These are phyloP conservation scores for Caenorhabditis doughertyi DNA, from an alignment of 2,888 invertebrate species.

Conservation along the genomic window DNA sequence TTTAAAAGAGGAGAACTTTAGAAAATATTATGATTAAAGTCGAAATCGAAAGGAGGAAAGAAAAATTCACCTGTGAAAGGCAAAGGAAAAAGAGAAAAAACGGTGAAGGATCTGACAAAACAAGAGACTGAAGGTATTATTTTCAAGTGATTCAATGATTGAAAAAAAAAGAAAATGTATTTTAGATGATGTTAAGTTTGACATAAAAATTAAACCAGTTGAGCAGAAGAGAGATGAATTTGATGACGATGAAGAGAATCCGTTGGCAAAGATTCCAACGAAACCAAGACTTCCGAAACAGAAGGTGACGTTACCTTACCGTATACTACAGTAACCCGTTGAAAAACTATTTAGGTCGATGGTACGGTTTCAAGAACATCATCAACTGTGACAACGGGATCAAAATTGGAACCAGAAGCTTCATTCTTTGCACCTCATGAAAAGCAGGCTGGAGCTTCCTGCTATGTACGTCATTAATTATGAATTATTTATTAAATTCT, in stretches of 20 bases:
- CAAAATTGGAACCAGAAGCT: conserved; percentile 10
- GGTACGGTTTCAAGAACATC: conserved; percentile 6
- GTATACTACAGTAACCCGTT: no score
- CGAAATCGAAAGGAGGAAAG: neutral
- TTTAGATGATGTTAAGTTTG: conserved; percentile 19
- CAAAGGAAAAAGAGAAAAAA: neutral
- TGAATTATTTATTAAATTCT: neutral
- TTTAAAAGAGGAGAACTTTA: neutral
- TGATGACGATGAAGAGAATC: conserved; percentile 39
- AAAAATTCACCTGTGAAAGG: neutral
- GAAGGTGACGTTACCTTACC: no score
- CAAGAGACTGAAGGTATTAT: neutral
- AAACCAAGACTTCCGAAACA: conserved; percentile 20
- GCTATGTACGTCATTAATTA: conserved; percentile 6
- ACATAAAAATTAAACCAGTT: conserved; percentile 7
- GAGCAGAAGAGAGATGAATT: conserved; percentile 28
- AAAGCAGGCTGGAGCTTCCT: conserved; percentile 9
- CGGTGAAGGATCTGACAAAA: neutral
- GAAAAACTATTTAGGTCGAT: no score
- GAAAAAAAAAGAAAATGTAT: neutral
- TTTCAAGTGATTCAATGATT: neutral
- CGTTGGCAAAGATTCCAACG: conserved; percentile 35
- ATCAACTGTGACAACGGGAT: neutral
- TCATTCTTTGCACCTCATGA: conserved; percentile 21
- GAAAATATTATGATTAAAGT: neutral